These are phyloP conservation scores for Crotalus viridis DNA, from an alignment of 2,113 vertebrate species.

Conservation along the genomic window DNA sequence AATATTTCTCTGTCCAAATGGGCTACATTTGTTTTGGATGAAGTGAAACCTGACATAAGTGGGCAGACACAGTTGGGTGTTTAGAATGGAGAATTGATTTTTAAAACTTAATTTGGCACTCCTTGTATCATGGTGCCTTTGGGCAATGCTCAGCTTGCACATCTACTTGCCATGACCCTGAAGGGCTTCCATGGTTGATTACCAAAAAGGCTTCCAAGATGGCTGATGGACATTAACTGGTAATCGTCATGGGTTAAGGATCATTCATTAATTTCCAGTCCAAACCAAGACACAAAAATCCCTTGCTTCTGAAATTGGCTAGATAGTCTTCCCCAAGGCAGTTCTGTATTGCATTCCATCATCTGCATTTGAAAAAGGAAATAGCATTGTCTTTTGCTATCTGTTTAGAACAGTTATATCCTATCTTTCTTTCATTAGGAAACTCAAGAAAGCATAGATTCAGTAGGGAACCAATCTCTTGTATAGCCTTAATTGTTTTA, in stretches of 20 bases:
- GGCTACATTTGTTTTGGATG: not conserved
- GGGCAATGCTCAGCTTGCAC: no score
- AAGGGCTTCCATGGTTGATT: no score
- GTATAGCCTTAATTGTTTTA: not conserved
- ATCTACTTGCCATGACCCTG: no score
- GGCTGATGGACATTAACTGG: no score
- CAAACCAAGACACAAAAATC: not conserved
- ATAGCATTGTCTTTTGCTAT: not conserved
- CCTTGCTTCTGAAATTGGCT: slow-evolving; percentile 29
- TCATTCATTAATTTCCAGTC: not conserved
- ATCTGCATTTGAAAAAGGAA: not conserved
- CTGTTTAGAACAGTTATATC: not conserved
- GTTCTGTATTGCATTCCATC: no score
- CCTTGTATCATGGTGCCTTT: not conserved
- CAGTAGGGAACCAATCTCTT: not conserved
- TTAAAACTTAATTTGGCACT: no score
- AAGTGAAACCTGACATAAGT: no score
- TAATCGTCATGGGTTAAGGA: not conserved
- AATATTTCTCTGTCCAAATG: no score
- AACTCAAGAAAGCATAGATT: not conserved
- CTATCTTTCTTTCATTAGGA: not conserved
- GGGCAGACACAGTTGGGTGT: no score
- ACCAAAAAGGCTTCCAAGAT: no score
- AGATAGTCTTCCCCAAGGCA: slow-evolving; percentile 16
- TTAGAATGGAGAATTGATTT: no score